Evolutionary conservation across 2,113 vertebrate genomes (phyloP).

Genomic region (Prunella fulvescens): DNA sequence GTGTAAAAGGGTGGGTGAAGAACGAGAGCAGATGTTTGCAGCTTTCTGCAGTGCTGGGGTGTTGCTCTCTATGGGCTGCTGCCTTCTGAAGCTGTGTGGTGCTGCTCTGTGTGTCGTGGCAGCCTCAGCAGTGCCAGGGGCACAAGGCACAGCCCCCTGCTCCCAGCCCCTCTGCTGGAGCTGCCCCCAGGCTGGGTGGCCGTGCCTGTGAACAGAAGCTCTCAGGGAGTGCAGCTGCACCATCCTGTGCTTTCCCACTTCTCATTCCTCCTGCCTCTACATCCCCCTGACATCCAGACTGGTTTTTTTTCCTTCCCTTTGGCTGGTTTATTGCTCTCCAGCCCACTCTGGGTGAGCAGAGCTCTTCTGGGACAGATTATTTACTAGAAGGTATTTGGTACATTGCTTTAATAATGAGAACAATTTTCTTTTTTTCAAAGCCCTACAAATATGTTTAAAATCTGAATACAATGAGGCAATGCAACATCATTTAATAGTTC

Average conservation of each 20-base stretch:
- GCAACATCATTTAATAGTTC: slow-evolving; percentile 52
- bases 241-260: neutral
- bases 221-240: neutral
- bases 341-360: neutral
- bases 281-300: neutral
- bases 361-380: slow-evolving; percentile 47
- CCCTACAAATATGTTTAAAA: slow-evolving; percentile 68
- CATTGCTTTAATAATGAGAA: slow-evolving; percentile 56
- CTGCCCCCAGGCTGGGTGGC: neutral
- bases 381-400: slow-evolving; percentile 59
- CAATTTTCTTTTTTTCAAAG: slow-evolving; percentile 6
- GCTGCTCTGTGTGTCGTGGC: neutral
- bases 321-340: slow-evolving; percentile 20
- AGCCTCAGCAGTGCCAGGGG: neutral
- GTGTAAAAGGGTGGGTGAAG: no score
- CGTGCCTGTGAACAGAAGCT: neutral
- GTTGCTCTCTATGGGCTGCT: no score
- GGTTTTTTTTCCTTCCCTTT: neutral
- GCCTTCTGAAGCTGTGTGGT: no score
- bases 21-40: no score
- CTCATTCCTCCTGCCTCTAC: neutral
- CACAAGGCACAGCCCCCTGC: neutral
- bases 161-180: neutral
- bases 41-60: no score
- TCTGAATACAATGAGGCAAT: slow-evolving; percentile 66